These are phyloP conservation scores for Diadema setosum DNA, from an alignment of 35 echinoderm and acorn worm genomes.

Conservation along the genomic window DNA sequence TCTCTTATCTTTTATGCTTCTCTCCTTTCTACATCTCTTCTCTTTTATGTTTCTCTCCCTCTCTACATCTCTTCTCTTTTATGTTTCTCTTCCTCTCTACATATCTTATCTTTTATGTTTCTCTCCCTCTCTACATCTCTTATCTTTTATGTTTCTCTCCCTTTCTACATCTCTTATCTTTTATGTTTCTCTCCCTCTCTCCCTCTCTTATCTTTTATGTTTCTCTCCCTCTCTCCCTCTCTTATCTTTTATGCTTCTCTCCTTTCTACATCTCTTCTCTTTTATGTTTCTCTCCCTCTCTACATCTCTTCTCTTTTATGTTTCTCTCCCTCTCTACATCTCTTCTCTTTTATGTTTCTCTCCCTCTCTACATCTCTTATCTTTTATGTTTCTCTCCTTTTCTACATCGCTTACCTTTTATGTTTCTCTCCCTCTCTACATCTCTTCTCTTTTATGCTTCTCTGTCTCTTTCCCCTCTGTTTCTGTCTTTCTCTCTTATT, in stretches of 20 bases:
- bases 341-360: not conserved
- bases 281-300: not conserved
- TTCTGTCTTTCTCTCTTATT: not conserved
- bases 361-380: not conserved
- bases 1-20: not conserved
- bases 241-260: not conserved
- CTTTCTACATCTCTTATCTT: no score
- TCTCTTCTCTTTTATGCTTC: not conserved
- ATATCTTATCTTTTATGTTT: no score
- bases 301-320: not conserved
- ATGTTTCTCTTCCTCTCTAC: no score
- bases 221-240: not conserved
- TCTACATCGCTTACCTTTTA: no score
- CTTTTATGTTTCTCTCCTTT: not conserved
- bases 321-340: not conserved
- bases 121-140: no score
- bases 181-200: no score
- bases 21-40: no score
- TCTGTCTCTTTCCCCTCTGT: not conserved
- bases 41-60: no score
- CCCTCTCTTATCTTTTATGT: not conserved
- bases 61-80: no score
- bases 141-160: no score
- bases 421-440: not conserved
- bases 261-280: not conserved